A percentile compares a stretch with the other conserved stretches of the same genome.
phyloP scores from a whole-genome alignment of 2,797 vertebrate species.

The Parambassis ranga region DNA sequence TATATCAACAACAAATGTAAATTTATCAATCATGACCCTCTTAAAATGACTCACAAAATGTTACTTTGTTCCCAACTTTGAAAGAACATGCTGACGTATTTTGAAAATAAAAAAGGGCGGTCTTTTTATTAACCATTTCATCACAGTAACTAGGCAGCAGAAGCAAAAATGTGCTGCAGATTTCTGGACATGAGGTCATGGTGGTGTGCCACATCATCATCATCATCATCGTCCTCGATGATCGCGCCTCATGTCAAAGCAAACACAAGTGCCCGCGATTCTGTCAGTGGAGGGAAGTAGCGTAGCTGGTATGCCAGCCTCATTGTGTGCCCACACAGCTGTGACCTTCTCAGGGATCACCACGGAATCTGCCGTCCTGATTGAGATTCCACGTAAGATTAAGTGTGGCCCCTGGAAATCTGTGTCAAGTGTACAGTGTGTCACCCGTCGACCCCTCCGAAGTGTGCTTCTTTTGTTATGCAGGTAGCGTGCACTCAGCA shows the following conservation, averaged over 20 bases:
- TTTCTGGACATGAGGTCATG: slow-evolving; percentile 31
- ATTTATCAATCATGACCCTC: too few relatives aligned
- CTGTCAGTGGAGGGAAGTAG: not conserved
- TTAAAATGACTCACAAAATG: too few relatives aligned
- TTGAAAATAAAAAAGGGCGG: too few relatives aligned
- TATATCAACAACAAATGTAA: too few relatives aligned
- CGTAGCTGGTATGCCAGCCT: slow-evolving; percentile 10
- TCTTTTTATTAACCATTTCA: slow-evolving; percentile 19
- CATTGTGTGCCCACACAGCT: slow-evolving; percentile 56
- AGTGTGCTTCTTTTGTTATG: slow-evolving; percentile 1
- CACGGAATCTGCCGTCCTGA: slow-evolving; percentile 52
- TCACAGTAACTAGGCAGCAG: slow-evolving; percentile 12
- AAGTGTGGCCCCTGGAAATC: slow-evolving; percentile 33
- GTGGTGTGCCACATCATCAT: not conserved
- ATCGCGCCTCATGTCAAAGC: slow-evolving; percentile 13
- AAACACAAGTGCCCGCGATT: slow-evolving; percentile 2
- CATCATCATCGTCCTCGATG: slow-evolving; percentile 2
- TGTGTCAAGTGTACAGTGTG: slow-evolving; percentile 52
- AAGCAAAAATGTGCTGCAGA: slow-evolving; percentile 1
- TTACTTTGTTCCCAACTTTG: too few relatives aligned
- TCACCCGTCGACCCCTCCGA: slow-evolving; percentile 7
- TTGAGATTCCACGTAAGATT: slow-evolving; percentile 66
- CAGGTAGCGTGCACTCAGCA: slow-evolving; percentile 6
- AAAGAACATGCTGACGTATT: not conserved
- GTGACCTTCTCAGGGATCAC: slow-evolving; percentile 70